Evolutionary conservation across 2,797 vertebrate genomes (phyloP).

Genomic region (Leptoclinus maculatus): DNA sequence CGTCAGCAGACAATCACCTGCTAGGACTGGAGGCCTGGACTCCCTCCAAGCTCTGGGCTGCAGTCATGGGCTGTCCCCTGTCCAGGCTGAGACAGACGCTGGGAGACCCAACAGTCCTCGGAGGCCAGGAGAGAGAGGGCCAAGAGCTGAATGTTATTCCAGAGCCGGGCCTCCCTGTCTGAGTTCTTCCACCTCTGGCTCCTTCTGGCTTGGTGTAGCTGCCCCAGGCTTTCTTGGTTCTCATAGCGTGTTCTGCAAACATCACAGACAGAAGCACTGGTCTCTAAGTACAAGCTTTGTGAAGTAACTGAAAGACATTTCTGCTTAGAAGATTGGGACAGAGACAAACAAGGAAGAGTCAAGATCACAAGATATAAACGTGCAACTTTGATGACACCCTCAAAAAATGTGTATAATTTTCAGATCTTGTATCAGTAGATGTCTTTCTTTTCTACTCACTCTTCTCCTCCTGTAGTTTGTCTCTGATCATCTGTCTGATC

Average conservation of each 20-base stretch:
- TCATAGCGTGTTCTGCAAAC: conserved; percentile 79
- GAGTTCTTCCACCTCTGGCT: conserved; percentile 28
- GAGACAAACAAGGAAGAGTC: no score
- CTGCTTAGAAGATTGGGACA: not conserved
- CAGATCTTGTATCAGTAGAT: not conserved
- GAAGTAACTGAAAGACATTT: not conserved
- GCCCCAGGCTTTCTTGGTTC: conserved; percentile 82
- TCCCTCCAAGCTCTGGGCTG: conserved; percentile 15
- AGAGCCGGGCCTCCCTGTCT: conserved; percentile 33
- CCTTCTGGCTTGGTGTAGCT: conserved; percentile 62
- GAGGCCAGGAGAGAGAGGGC: conserved; percentile 51
- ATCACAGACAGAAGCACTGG: conserved; percentile 7
- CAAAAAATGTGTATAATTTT: not conserved
- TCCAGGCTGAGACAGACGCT: conserved; percentile 21
- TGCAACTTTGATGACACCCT: no score
- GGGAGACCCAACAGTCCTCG: conserved; percentile 24
- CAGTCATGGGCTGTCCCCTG: not conserved
- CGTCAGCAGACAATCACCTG: conserved; percentile 46
- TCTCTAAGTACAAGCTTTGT: not conserved
- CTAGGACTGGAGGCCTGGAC: conserved; percentile 4
- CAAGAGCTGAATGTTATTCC: conserved; percentile 36
- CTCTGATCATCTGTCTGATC: conserved; percentile 80
- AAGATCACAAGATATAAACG: not conserved
- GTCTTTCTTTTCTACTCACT: conserved; percentile 79
- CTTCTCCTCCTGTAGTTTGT: conserved; percentile 80